Evolutionary conservation across 2,888 invertebrate species (phyloP), one percentile per base, ranked within the genome.

Genomic region (Himalopsyche anomala): DNA sequence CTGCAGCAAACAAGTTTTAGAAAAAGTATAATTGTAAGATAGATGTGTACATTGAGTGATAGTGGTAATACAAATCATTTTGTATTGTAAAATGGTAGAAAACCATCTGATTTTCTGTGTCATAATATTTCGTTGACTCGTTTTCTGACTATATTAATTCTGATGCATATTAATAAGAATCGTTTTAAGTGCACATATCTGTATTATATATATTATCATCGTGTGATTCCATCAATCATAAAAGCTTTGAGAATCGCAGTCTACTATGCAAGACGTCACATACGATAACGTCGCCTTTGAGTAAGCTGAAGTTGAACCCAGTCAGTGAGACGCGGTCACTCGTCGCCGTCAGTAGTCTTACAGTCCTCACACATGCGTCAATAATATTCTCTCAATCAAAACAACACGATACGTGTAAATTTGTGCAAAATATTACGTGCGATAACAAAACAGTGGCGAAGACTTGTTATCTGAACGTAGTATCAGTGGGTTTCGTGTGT

Each of bases 221-320:
- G 51, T 15, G 19, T 62, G 19, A 62, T 28, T 62, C 6, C 6
- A 62, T 62, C 19, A 19, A 62, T 62, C 62, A 62, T 28, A 19
- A 19, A 62, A 62, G n/a, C 62, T 62, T 62, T 62, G 62, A 62
- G 62, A 62, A 62, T 28, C 62, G 9, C 4, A 62, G 62, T 28
- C 62, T n/a, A 62, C 62, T 62, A 62, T 62, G 28, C 62, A 19
- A 62, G 62, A 28, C n/a, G 62, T 62, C 62, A 62, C 62, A 62
- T 28, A 62, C 62, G 62, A 62, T 62, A 62, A 19, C 19, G 19
- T 62, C 62, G 62, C 62, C 62, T 62, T 62, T 62, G 62, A 62
- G 19, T 28, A 15, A 19, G 62, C 28, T n/a, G 62, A 62, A 62
- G 62, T 62, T 62, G 62, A 62, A 62, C 62, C 28, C 62, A 62